Evolutionary conservation across 1,140 invertebrate genomes (phyloP).

Genomic region (Aphis gossypii): DNA sequence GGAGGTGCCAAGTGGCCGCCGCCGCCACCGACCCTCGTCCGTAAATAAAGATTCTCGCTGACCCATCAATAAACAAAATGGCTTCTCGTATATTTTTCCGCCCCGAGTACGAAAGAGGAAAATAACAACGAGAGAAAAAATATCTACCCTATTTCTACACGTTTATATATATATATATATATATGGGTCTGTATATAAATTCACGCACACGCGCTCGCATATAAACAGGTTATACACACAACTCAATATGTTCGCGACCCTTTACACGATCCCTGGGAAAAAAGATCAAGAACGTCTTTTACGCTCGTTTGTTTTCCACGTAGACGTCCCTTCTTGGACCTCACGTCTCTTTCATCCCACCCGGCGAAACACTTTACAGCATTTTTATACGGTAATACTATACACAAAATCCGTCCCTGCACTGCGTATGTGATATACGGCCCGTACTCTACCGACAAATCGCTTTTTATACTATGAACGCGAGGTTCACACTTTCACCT

Average conservation of each 20-base stretch:
- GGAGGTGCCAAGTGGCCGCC: slow-evolving; percentile 45
- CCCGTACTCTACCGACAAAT: slow-evolving; percentile 23
- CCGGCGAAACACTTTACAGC: slow-evolving; percentile 48
- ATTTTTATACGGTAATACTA: slow-evolving; percentile 46
- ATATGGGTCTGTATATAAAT: neutral
- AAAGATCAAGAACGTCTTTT: slow-evolving; percentile 41
- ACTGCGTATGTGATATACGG: neutral
- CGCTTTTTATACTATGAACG: neutral
- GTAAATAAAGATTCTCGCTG: slow-evolving; percentile 57
- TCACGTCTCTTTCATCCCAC: neutral
- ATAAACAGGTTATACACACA: slow-evolving; percentile 4
- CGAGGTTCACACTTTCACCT: neutral
- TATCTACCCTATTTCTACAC: slow-evolving; percentile 32
- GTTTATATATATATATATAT: neutral
- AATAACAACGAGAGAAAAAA: slow-evolving; percentile 27
- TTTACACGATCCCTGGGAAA: neutral
- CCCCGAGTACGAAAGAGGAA: neutral
- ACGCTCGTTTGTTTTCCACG: slow-evolving; percentile 48
- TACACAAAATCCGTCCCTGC: neutral
- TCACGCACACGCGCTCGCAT: neutral
- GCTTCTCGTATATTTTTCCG: slow-evolving; percentile 38
- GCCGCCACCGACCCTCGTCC: neutral
- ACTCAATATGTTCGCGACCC: slow-evolving; percentile 50
- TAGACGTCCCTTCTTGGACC: slow-evolving; percentile 20
- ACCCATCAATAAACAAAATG: slow-evolving; percentile 58